Evolutionary conservation across 1,140 invertebrate species (phyloP), one percentile per base, ranked within the genome.

Genomic region (Drosophila cardini): DNA sequence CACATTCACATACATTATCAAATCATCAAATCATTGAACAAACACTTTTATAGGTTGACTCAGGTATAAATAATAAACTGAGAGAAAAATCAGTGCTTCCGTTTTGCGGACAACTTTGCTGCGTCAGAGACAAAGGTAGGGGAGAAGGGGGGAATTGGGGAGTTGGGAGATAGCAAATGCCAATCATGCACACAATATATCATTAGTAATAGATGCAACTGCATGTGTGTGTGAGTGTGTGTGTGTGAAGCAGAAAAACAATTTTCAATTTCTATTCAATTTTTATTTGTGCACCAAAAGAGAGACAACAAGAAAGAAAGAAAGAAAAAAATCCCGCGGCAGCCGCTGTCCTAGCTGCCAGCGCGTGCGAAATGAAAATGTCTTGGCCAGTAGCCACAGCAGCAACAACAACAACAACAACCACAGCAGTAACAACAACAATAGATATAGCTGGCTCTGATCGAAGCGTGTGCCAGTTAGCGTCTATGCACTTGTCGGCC

Each of bases 201-300:
- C 82, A 87, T 83, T 83, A 87, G 72, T 78, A 75, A 43, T 53
- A 52, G 43, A 15, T 58, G 43, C 40, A 50, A 46, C 15, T 26
- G 32, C 34, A 11, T 30, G 21, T 36, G 6, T 46, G 34, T 46
- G 40, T 45, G 50, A 30, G 10, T 36, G 11, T 26, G 56, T 43
- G 26, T 21, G 38, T 38, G 18, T 57, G 15, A 32, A 42, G 77
- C 80, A 76, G 57, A 85, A 55, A 79, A 89, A 87, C 84, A 87
- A 87, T 87, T 87, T 87, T 87, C 85, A 87, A 87, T 87, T 87
- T 87, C 84, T 87, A 84, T 87, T 89, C 74, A 72, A 64, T 73
- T 78, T 71, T 74, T 86, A 76, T 80, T 84, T 78, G 78, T 78
- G 65, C 63, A 86, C 48, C 52, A 64, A 76, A 74, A 26, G 65